These are phyloP conservation scores for Ophiothrix spiculata DNA, from an alignment of 35 echinoderm and acorn worm species.

Conservation along the genomic window DNA sequence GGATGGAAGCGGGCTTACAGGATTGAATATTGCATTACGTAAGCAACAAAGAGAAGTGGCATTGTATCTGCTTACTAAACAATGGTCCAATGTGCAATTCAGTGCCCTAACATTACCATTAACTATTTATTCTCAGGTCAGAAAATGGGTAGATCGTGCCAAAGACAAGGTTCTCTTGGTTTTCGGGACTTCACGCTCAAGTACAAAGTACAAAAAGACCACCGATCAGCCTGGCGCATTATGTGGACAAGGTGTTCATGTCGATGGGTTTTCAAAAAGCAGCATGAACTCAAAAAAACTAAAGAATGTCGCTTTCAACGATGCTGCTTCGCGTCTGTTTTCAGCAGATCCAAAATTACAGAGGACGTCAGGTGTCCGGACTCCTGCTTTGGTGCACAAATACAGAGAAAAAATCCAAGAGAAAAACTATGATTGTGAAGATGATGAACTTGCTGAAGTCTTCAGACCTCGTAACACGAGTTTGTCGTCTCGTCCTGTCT, in stretches of 20 bases:
- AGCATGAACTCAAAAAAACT: slow-evolving; percentile 70
- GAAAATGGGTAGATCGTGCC: slow-evolving; percentile 90
- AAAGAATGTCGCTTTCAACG: slow-evolving; percentile 24
- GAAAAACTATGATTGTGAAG: slow-evolving; percentile 31
- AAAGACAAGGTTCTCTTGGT: slow-evolving; percentile 85
- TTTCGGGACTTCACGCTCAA: slow-evolving; percentile 67
- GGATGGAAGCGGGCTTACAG: slow-evolving; percentile 88
- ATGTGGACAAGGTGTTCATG: slow-evolving; percentile 83
- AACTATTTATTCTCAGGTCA: slow-evolving; percentile 70
- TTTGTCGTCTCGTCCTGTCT: background rate
- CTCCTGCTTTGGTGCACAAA: slow-evolving; percentile 61
- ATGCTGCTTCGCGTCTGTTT: slow-evolving; percentile 10
- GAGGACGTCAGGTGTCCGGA: slow-evolving; percentile 46
- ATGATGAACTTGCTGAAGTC: background rate
- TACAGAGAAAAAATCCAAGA: slow-evolving; percentile 46
- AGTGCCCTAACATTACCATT: slow-evolving; percentile 75
- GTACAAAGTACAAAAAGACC: slow-evolving; percentile 50
- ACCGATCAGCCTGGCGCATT: slow-evolving; percentile 57
- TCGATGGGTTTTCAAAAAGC: slow-evolving; percentile 83
- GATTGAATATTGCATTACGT: slow-evolving; percentile 72
- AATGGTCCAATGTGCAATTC: slow-evolving; percentile 97
- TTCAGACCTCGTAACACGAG: slow-evolving; percentile 24
- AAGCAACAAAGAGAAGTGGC: slow-evolving; percentile 87
- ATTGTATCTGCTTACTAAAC: slow-evolving; percentile 88
- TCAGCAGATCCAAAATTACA: slow-evolving; percentile 46